A percentile compares a stretch with the other conserved stretches of the same genome.
These are phyloP conservation scores for Rhynchopsitta pachyrhyncha DNA, from an alignment of 2,113 vertebrate species.

Conservation along the genomic window DNA sequence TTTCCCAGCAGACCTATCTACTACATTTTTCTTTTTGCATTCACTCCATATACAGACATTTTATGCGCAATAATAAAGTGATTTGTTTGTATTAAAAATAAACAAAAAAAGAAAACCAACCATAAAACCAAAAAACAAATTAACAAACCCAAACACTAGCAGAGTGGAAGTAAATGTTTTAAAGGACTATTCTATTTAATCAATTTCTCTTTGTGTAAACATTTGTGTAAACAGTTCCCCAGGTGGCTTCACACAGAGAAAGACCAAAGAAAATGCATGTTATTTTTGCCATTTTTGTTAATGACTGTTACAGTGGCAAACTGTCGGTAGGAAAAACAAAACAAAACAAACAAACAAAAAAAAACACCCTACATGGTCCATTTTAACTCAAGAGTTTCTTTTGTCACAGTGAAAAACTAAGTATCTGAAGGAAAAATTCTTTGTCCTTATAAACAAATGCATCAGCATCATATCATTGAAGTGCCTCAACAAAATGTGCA, in stretches of 20 bases:
- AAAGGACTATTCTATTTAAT: neutral
- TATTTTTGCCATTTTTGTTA: neutral
- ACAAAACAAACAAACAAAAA: neutral
- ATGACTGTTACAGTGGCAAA: neutral
- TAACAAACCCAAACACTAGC: accelerated
- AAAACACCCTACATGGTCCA: accelerated
- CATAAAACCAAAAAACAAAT: neutral
- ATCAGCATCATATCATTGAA: neutral
- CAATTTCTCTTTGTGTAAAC: neutral
- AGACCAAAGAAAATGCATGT: neutral
- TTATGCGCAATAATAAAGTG: neutral
- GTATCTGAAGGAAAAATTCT: neutral
- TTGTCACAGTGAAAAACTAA: neutral
- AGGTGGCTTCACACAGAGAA: neutral
- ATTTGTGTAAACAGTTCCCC: neutral
- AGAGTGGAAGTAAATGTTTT: neutral
- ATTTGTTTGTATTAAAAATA: neutral
- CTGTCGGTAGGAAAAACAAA: neutral
- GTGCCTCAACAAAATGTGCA: neutral
- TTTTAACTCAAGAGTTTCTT: neutral
- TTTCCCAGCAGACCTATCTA: neutral
- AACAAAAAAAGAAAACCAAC: neutral
- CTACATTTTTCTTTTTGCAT: neutral
- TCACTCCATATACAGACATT: neutral
- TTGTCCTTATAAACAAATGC: neutral